These are phyloP conservation scores for Saguinus imperator DNA, from an alignment of 2,113 vertebrate species.

Conservation along the genomic window DNA sequence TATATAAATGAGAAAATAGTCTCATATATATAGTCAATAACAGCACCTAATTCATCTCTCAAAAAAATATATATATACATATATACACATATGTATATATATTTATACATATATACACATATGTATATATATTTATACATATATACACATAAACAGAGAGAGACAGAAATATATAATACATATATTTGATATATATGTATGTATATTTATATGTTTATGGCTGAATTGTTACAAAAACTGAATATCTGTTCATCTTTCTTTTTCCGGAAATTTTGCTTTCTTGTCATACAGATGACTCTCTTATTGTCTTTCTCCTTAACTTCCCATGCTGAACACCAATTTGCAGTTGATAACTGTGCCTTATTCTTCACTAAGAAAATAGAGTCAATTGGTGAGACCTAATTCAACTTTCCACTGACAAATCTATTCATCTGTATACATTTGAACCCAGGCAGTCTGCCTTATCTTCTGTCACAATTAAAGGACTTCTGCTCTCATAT, in stretches of 20 bases:
- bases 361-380: not conserved
- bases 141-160: too few species aligned
- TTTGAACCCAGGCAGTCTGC: rapidly evolving
- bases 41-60: too few species aligned
- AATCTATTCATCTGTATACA: not conserved
- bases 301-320: not conserved
- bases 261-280: not conserved
- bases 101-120: too few species aligned
- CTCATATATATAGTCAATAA: too few species aligned
- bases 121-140: rapidly evolving
- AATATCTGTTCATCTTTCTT: not conserved
- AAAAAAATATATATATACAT: too few species aligned
- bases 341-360: not conserved
- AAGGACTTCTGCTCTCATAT: not conserved
- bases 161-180: too few species aligned
- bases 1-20: too few species aligned
- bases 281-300: not conserved
- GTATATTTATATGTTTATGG: too few species aligned
- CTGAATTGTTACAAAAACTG: too few species aligned
- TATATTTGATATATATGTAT: not conserved
- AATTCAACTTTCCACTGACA: not conserved
- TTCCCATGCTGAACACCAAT: not conserved
- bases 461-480: not conserved
- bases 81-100: too few species aligned
- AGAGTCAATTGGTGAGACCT: too few species aligned